These are phyloP conservation scores for Diadema setosum DNA, from an alignment of 35 echinoderm and acorn worm species.

Conservation along the genomic window DNA sequence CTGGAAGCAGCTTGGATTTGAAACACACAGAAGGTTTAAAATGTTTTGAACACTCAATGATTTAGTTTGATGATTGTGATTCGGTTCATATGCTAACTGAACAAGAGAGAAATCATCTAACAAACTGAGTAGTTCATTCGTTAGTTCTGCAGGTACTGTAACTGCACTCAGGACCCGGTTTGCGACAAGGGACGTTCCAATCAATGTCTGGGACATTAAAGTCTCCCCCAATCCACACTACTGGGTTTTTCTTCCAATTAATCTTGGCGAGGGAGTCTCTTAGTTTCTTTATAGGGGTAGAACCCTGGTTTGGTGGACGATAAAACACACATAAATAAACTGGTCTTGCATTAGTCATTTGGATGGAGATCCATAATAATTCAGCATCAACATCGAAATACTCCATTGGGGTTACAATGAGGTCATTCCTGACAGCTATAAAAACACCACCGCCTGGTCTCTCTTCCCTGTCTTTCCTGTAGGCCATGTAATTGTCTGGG, in stretches of 20 bases:
- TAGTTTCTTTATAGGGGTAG: not conserved
- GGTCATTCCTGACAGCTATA: constrained; percentile 12
- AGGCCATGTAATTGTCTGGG: not conserved
- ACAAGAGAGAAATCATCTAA: not conserved
- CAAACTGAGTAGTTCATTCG: not conserved
- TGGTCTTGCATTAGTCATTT: constrained; percentile 3
- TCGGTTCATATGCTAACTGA: not conserved
- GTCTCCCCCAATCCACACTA: not conserved
- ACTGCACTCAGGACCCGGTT: not conserved
- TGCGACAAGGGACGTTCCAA: not conserved
- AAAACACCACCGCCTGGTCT: not conserved
- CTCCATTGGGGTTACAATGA: not conserved
- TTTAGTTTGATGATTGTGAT: constrained; percentile 11
- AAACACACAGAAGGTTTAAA: not conserved
- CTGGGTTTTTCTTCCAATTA: not conserved
- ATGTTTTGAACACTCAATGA: not conserved
- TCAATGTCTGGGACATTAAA: not conserved
- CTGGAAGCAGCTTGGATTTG: not conserved
- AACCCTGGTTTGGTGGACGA: constrained; percentile 4
- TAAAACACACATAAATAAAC: constrained; percentile 9
- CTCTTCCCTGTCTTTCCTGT: not conserved
- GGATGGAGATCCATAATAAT: not conserved
- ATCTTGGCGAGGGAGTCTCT: not conserved
- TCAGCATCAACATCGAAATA: constrained; percentile 2
- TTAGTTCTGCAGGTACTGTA: not conserved